These are phyloP conservation scores for Platycheirus rosarum DNA, from an alignment of 2,888 invertebrate genomes.

Conservation along the genomic window DNA sequence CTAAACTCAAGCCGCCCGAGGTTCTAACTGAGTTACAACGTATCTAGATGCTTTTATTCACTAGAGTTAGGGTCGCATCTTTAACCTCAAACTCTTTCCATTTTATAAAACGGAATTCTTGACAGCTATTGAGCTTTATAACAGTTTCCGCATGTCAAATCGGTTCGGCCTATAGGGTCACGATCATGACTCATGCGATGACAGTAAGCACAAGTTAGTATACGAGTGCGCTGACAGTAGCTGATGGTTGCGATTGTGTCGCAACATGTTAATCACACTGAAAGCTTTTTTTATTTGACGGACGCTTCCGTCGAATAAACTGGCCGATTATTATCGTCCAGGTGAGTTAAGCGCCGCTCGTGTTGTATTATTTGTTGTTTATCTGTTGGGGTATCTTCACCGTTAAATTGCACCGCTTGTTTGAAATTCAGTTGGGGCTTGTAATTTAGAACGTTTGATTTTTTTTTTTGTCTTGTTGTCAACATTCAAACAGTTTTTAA, in stretches of 20 bases:
- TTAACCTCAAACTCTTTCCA: conserved; percentile 21
- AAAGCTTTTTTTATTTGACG: conserved; percentile 54
- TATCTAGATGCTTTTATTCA: not conserved
- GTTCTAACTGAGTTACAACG: conserved; percentile 1
- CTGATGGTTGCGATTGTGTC: conserved; percentile 30
- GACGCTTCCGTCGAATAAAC: conserved; percentile 59
- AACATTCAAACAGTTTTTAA: not conserved
- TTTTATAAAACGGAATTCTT: too few species aligned
- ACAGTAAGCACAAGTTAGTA: not conserved
- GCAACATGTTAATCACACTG: conserved; percentile 28
- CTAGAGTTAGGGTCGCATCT: conserved; percentile 21
- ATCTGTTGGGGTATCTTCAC: conserved; percentile 17
- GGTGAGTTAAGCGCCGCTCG: conserved; percentile 55
- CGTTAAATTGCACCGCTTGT: conserved; percentile 8
- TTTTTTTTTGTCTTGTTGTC: too few species aligned
- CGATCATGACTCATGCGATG: not conserved
- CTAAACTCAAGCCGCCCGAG: not conserved
- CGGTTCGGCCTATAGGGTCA: not conserved
- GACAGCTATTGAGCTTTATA: conserved; percentile 1
- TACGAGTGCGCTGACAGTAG: conserved; percentile 13
- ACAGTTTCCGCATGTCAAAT: conserved; percentile 22
- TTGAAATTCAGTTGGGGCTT: not conserved
- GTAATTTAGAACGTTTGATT: conserved; percentile 14
- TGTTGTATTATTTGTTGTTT: conserved; percentile 50
- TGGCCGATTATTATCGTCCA: conserved; percentile 50